Evolutionary conservation across 2,797 vertebrate species (phyloP).

Genomic region (Betta splendens): DNA sequence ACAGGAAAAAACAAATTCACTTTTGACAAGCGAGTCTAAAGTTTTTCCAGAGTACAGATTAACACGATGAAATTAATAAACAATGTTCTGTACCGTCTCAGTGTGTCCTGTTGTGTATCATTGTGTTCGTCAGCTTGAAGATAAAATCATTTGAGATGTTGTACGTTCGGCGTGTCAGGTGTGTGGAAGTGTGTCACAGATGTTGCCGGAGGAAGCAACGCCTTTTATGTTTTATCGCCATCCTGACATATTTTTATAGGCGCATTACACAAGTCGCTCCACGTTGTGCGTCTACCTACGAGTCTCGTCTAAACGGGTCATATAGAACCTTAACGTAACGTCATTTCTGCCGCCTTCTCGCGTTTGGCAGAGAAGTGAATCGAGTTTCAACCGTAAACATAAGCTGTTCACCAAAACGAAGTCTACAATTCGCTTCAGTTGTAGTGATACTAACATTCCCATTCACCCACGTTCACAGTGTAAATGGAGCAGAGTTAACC

Average conservation of each 20-base stretch:
- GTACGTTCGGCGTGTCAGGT: constrained; percentile 50
- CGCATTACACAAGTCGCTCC: not conserved
- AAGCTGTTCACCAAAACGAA: no score
- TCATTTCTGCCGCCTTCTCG: no score
- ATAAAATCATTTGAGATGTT: constrained; percentile 48
- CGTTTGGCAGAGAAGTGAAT: no score
- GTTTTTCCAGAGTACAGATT: no score
- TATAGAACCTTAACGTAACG: not conserved
- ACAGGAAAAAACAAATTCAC: no score
- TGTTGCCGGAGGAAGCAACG: constrained; percentile 53
- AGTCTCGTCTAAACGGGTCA: constrained; percentile 31
- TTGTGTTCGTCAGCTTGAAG: not conserved
- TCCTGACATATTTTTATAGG: constrained; percentile 17
- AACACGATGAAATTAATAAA: constrained; percentile 36
- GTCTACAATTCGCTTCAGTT: no score
- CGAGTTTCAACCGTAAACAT: no score
- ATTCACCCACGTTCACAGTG: no score
- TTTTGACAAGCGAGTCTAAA: no score
- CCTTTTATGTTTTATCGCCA: constrained; percentile 41
- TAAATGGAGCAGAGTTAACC: no score
- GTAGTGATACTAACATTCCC: no score
- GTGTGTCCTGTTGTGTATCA: not conserved
- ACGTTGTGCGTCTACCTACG: not conserved
- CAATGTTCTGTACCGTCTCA: constrained; percentile 56
- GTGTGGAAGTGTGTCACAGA: constrained; percentile 71